Percentiles rank a stretch among this genome's conserved stretches.
Conservation (phyloP, 2,797 vertebrate species). For the Yasuhikotakia modesta region DNA sequence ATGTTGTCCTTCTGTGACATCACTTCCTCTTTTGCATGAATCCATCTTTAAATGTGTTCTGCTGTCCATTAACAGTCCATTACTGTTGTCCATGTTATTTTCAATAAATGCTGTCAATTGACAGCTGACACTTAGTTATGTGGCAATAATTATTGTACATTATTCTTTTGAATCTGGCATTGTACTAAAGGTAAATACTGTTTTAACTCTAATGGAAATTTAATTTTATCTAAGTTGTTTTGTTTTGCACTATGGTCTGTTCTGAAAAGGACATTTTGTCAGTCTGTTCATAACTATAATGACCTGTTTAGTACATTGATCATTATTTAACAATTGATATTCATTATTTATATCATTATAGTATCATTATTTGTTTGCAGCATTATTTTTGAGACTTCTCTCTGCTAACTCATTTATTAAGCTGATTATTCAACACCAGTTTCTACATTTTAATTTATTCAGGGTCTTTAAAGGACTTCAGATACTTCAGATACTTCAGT, state of each 20-base stretch:
- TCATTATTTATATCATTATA: not conserved
- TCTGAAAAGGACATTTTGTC: not conserved
- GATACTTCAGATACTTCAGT: no score
- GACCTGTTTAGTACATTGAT: not conserved
- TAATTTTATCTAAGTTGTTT: no score
- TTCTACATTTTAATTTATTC: not conserved
- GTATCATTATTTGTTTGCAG: no score
- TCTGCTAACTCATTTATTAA: not conserved
- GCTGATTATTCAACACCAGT: not conserved
- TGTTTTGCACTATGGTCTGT: not conserved
- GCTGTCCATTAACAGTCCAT: not conserved
- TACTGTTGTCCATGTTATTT: not conserved
- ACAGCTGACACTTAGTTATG: not conserved
- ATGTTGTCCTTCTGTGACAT: conserved; percentile 54
- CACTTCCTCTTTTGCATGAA: conserved; percentile 70
- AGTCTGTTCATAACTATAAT: not conserved
- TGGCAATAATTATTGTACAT: not conserved
- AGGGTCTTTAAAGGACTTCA: not conserved
- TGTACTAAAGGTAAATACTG: not conserved
- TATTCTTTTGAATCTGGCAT: not conserved
- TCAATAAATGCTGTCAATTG: not conserved
- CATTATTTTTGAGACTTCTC: not conserved
- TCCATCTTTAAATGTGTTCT: conserved; percentile 44
- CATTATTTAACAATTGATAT: not conserved
- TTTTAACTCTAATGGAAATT: not conserved